Conservation (phyloP, 2,113 vertebrate species). For the Passer montanus region DNA sequence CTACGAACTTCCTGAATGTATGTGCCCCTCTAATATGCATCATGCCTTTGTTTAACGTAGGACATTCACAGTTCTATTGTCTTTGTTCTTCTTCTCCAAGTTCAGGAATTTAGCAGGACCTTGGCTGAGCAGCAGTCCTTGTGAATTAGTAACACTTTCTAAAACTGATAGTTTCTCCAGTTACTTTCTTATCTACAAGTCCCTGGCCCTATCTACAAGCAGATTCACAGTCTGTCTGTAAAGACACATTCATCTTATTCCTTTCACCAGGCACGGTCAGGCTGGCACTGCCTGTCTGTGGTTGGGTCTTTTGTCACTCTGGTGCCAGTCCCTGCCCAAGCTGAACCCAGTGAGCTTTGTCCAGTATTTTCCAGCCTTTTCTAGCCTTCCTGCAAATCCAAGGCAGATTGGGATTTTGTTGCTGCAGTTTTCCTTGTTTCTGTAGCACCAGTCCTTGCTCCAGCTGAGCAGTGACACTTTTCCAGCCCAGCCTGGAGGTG, state of each 20-base stretch:
- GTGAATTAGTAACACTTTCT: background rate
- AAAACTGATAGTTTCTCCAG: background rate
- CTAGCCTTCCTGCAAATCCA: background rate
- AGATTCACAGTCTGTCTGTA: background rate
- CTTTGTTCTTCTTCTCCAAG: background rate
- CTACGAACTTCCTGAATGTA: background rate
- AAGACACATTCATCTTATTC: background rate
- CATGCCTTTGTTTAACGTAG: background rate
- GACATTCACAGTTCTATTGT: background rate
- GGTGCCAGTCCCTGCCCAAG: background rate
- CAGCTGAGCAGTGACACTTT: background rate
- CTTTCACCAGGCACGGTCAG: background rate
- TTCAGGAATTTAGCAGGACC: background rate
- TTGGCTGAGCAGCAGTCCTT: background rate
- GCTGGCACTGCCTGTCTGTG: background rate
- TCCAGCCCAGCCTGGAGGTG: background rate
- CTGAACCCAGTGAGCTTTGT: background rate
- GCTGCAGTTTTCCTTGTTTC: background rate
- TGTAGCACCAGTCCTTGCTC: background rate
- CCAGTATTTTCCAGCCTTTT: background rate
- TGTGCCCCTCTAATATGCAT: background rate
- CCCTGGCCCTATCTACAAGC: background rate
- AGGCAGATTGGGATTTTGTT: background rate
- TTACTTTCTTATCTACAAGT: background rate
- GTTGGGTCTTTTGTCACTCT: background rate